These are phyloP conservation scores for Sinonovacula constricta DNA, from an alignment of 1,140 invertebrate genomes.

Conservation along the genomic window DNA sequence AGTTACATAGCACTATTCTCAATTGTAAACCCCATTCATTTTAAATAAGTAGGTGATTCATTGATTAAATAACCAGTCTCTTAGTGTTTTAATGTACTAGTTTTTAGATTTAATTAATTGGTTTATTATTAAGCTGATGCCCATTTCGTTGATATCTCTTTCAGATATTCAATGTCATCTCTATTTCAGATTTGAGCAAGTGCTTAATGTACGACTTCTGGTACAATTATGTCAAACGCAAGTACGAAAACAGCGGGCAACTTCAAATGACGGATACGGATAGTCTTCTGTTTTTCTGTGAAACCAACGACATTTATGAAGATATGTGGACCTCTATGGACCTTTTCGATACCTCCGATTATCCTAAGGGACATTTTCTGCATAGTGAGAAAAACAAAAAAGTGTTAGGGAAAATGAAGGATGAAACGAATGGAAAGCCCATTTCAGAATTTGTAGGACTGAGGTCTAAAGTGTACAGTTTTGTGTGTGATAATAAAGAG, in stretches of 20 bases:
- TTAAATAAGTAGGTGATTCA: too few species aligned
- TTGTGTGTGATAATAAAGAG: slow-evolving; percentile 66
- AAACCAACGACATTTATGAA: slow-evolving; percentile 75
- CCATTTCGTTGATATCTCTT: neutral
- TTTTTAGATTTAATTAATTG: neutral
- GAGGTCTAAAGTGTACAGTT: slow-evolving; percentile 76
- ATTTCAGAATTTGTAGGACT: slow-evolving; percentile 78
- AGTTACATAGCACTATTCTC: neutral
- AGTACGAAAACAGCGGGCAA: slow-evolving; percentile 62
- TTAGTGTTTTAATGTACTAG: slow-evolving; percentile 30
- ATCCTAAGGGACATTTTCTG: slow-evolving; percentile 45
- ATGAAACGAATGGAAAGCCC: slow-evolving; percentile 76
- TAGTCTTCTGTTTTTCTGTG: slow-evolving; percentile 73
- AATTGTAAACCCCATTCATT: too few species aligned
- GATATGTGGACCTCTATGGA: slow-evolving; percentile 62
- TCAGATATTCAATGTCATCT: slow-evolving; percentile 43
- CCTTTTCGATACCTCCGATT: slow-evolving; percentile 52
- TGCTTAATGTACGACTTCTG: slow-evolving; percentile 68
- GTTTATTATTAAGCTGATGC: neutral
- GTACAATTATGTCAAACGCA: slow-evolving; percentile 59
- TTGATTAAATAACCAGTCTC: neutral
- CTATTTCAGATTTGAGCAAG: slow-evolving; percentile 10
- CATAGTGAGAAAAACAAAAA: slow-evolving; percentile 76
- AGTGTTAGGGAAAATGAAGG: slow-evolving; percentile 79
- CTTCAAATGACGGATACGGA: slow-evolving; percentile 78